These are phyloP conservation scores for Clarias pachynema DNA, from an alignment of 2,797 vertebrate genomes.

Conservation along the genomic window DNA sequence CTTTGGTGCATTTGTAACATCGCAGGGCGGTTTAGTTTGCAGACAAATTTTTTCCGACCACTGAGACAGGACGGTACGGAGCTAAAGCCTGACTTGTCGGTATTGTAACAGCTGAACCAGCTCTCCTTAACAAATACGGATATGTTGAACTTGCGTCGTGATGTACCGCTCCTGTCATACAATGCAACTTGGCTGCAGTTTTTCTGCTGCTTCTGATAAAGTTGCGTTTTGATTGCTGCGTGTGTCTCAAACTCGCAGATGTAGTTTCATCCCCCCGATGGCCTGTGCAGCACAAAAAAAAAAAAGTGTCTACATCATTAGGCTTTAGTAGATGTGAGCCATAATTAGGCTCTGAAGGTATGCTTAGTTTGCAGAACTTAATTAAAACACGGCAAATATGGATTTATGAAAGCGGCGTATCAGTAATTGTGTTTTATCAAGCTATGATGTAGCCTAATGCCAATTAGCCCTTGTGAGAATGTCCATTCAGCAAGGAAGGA, in stretches of 20 bases:
- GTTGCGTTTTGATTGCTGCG: conserved; percentile 31
- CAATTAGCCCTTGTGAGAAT: conserved; percentile 38
- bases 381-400: conserved; percentile 39
- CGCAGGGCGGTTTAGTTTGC: background rate
- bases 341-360: conserved; percentile 35
- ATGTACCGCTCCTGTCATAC: conserved; percentile 38
- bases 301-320: conserved; percentile 28
- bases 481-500: conserved; percentile 33
- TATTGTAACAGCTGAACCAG: conserved; percentile 40
- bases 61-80: background rate
- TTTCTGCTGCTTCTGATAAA: conserved; percentile 41
- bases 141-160: conserved; percentile 22
- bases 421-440: conserved; percentile 41
- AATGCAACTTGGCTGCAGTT: conserved; percentile 27
- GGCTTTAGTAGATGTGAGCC: conserved; percentile 13
- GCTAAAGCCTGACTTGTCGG: conserved; percentile 31
- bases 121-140: conserved; percentile 41
- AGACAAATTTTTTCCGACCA: conserved; percentile 15
- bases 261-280: conserved; percentile 26
- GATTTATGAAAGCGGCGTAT: conserved; percentile 36
- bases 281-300: conserved; percentile 6
- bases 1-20: conserved; percentile 25
- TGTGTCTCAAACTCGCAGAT: conserved; percentile 31
- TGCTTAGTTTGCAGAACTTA: conserved; percentile 36
- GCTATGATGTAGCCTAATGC: conserved; percentile 39